Conservation (phyloP, 2,888 invertebrate genomes). For the Phytoseiulus persimilis region DNA sequence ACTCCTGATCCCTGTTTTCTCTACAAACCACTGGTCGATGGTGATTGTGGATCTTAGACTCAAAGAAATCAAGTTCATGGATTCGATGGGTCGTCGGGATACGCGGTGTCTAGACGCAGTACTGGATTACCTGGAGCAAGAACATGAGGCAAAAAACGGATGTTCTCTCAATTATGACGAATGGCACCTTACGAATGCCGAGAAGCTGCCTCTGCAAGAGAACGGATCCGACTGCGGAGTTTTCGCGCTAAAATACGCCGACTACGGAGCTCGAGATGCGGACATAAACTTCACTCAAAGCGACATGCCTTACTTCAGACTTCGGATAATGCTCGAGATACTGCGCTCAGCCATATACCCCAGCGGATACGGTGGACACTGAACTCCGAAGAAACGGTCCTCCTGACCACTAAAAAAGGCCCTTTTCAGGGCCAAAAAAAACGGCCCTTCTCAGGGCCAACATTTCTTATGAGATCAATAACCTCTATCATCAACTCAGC, state of each 20-base stretch:
- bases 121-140: constrained; percentile 68
- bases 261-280: constrained; percentile 69
- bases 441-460: too few species aligned
- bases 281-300: constrained; percentile 70
- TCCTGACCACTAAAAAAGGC: too few species aligned
- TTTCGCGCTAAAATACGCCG: constrained; percentile 93
- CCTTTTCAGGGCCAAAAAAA: too few species aligned
- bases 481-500: too few species aligned
- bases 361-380: too few species aligned
- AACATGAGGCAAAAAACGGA: constrained; percentile 75
- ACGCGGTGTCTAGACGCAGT: constrained; percentile 62
- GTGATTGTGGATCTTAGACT: constrained; percentile 69
- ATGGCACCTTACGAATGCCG: constrained; percentile 62
- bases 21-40: constrained; percentile 93
- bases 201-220: constrained; percentile 84
- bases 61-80: constrained; percentile 70
- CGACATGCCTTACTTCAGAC: constrained; percentile 85
- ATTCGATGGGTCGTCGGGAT: constrained; percentile 83
- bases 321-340: constrained; percentile 86
- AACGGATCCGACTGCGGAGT: constrained; percentile 97
- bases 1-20: constrained; percentile 80
- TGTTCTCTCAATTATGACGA: constrained; percentile 60
- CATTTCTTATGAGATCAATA: too few species aligned
- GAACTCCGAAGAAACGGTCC: too few species aligned
- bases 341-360: constrained; percentile 49